These are phyloP conservation scores for Pocillopora grandis DNA, from an alignment of 92 coral and sea anemone genomes.

Conservation along the genomic window DNA sequence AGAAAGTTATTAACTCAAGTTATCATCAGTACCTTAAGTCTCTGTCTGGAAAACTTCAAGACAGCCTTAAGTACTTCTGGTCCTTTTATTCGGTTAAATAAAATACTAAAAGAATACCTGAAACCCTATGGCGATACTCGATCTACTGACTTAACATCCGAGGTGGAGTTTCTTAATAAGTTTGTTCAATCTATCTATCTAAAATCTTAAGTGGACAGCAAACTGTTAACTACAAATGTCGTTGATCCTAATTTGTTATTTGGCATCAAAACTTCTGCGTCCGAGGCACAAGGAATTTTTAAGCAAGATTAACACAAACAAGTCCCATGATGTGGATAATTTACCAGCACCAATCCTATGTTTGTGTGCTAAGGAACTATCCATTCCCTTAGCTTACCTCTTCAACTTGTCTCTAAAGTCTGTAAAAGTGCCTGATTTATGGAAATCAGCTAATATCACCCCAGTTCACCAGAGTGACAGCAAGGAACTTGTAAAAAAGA, in stretches of 20 bases:
- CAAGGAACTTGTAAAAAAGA: neutral
- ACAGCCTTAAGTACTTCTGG: slow-evolving; percentile 26
- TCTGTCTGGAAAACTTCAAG: slow-evolving; percentile 17
- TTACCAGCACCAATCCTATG: slow-evolving; percentile 11
- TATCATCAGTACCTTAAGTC: slow-evolving; percentile 1
- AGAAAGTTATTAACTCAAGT: slow-evolving; percentile 16
- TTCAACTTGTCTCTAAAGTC: no score
- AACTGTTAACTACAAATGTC: slow-evolving; percentile 18
- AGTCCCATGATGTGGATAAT: slow-evolving; percentile 25
- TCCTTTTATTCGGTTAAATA: slow-evolving; percentile 27
- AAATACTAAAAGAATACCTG: slow-evolving; percentile 40
- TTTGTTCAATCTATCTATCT: slow-evolving; percentile 41
- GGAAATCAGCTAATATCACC: neutral
- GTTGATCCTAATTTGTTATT: slow-evolving; percentile 12
- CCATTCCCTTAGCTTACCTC: slow-evolving; percentile 2
- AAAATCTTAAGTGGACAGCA: slow-evolving; percentile 7
- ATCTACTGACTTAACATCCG: slow-evolving; percentile 19
- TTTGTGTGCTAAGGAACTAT: neutral
- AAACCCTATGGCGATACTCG: slow-evolving; percentile 14
- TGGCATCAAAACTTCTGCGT: slow-evolving; percentile 6
- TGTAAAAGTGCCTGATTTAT: slow-evolving; percentile 11
- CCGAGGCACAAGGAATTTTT: neutral
- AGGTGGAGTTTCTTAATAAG: slow-evolving; percentile 38
- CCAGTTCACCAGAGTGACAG: slow-evolving; percentile 5
- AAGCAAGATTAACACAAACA: slow-evolving; percentile 11